Evolutionary conservation across 2,888 invertebrate genomes (phyloP).

Genomic region (Diplolepis rosae): DNA sequence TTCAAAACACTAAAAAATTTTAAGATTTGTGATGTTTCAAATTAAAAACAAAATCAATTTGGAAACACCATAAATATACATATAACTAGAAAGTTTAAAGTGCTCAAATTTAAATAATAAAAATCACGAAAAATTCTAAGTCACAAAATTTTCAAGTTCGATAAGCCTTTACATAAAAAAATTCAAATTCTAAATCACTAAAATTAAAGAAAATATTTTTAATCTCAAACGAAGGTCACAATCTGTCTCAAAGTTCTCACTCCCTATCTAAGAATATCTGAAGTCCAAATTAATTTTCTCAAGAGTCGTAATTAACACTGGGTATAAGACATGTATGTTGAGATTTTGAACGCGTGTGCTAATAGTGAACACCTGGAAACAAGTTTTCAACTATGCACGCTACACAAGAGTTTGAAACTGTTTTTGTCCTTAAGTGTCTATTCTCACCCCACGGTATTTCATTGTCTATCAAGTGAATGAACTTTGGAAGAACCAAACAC

Average conservation of each 20-base stretch:
- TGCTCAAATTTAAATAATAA: too few relatives aligned
- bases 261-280: neutral
- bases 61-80: too few relatives aligned
- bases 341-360: constrained; percentile 2
- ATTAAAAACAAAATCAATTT: too few relatives aligned
- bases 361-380: constrained; percentile 11
- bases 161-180: too few relatives aligned
- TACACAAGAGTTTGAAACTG: constrained; percentile 13
- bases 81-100: too few relatives aligned
- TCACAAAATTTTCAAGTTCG: too few relatives aligned
- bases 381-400: neutral
- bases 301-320: constrained; percentile 19
- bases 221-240: constrained; percentile 13
- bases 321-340: neutral
- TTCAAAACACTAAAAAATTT: too few relatives aligned
- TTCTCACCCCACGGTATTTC: constrained; percentile 33
- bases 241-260: neutral
- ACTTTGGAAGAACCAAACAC: constrained; percentile 33
- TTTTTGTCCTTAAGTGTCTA: constrained; percentile 41
- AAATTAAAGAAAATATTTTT: neutral
- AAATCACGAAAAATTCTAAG: too few relatives aligned
- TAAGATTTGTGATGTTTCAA: too few relatives aligned
- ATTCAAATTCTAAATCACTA: too few relatives aligned
- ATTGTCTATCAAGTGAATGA: constrained; percentile 39
- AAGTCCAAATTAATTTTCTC: constrained; percentile 7